Evolutionary conservation across 2,797 vertebrate species (phyloP), one percentile per base, ranked within the genome.

Genomic region (Eulemur mongoz): DNA sequence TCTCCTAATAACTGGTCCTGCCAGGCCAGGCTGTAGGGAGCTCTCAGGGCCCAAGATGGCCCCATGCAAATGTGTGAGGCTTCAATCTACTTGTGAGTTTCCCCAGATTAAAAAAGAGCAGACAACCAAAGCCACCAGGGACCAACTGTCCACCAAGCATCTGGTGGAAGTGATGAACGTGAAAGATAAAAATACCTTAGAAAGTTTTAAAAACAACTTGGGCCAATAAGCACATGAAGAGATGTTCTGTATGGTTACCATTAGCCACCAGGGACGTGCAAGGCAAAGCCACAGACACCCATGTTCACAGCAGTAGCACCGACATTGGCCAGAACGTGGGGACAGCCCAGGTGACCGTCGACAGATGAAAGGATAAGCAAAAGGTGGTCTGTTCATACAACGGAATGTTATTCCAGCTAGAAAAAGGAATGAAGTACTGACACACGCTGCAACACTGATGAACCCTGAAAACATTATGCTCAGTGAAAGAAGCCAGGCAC

Each of bases 321-420:
- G 1, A 5, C 14, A 30, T 32, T 2, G 25, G 48, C 50, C 30
- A 27, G 45, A 25, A 35, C 30, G 8, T 9, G 35, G 27, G 27
- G 18, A 15, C 20, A 35, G n/a, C 13, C 18, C n/a, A 7, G 4
- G 7, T 3, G 2, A 15, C 50, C 22, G 7, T n/a, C 15, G 13
- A n/a, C 4, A 69, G 32, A 35, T 7, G 45, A 9, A 11, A 0
- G 8, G 27, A 35, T 57, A 12, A 65, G 43, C 35, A 27, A 15
- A 50, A 50, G 6, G 27, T 14, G 15, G 30, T 43, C 17, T 40
- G 8, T 70, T 7, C n/a, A 1, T 43, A 10, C 4, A 3, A 57
- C 1, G 35, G 38, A n/a, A 22, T 2, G 15, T 32, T 57, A 22
- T 14, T 48, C 14, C 40, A n/a, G 54, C 32, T 4, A 13, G 15